Percentiles rank a stretch among this genome's conserved stretches.
Conservation (phyloP, 1,140 invertebrate species). For the Calliopsis andreniformis region DNA sequence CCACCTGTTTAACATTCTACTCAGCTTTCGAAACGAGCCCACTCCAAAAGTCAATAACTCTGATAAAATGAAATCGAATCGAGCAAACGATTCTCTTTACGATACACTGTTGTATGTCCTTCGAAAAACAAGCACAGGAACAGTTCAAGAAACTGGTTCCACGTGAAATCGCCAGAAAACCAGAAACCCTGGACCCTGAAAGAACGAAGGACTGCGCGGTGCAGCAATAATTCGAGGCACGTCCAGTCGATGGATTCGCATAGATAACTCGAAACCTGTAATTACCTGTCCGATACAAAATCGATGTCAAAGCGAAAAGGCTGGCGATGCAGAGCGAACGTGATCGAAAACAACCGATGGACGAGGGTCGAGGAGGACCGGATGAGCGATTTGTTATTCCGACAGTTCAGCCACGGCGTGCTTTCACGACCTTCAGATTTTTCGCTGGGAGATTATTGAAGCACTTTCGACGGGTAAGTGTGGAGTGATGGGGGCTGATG, state of each 20-base stretch:
- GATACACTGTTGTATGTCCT: too few relatives aligned
- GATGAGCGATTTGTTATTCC: slow-evolving; percentile 62
- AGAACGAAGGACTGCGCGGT: background rate
- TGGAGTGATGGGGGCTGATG: slow-evolving; percentile 29
- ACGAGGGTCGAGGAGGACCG: background rate
- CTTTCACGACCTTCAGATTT: slow-evolving; percentile 54
- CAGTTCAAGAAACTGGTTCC: background rate
- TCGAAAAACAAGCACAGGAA: background rate
- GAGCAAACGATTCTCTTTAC: too few relatives aligned
- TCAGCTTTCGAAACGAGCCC: too few relatives aligned
- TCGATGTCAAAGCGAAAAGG: slow-evolving; percentile 68
- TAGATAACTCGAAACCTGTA: slow-evolving; percentile 66
- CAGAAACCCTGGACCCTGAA: too few relatives aligned
- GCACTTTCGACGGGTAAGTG: slow-evolving; percentile 11
- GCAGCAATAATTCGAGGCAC: slow-evolving; percentile 65
- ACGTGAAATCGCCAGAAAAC: slow-evolving; percentile 11
- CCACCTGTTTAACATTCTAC: too few relatives aligned
- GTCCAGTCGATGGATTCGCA: slow-evolving; percentile 53
- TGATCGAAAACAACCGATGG: slow-evolving; percentile 56
- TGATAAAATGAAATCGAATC: too few relatives aligned
- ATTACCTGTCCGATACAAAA: slow-evolving; percentile 73
- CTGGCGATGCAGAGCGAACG: slow-evolving; percentile 37
- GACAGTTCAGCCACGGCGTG: slow-evolving; percentile 30
- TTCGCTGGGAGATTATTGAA: slow-evolving; percentile 47
- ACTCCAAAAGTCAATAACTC: too few relatives aligned